Percentiles rank a stretch among this genome's conserved stretches.
Conservation (phyloP, 2,888 invertebrate genomes). For the Hirtodrosophila alboralis region DNA sequence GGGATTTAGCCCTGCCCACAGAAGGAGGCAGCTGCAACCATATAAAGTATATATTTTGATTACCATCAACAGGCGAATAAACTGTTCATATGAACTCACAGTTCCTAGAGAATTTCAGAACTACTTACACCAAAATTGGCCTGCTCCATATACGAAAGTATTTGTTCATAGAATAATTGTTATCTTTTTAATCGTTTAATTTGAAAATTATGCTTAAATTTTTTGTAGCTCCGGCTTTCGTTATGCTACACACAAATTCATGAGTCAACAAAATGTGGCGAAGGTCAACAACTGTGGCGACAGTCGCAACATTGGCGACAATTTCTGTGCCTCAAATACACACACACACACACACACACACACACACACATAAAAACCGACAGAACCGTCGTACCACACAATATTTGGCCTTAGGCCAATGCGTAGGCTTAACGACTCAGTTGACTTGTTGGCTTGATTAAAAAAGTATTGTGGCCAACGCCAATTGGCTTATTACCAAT, state of each 20-base stretch:
- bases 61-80: too few relatives aligned
- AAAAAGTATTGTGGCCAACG: slow-evolving; percentile 70
- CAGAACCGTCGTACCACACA: slow-evolving; percentile 59
- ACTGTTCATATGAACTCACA: too few relatives aligned
- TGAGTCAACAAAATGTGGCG: slow-evolving; percentile 64
- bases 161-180: too few relatives aligned
- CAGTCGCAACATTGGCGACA: slow-evolving; percentile 54
- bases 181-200: slow-evolving; percentile 19
- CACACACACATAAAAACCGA: slow-evolving; percentile 21
- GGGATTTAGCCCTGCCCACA: too few relatives aligned
- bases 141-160: too few relatives aligned
- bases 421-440: slow-evolving; percentile 64
- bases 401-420: slow-evolving; percentile 70
- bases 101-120: too few relatives aligned
- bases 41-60: too few relatives aligned
- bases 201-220: slow-evolving; percentile 15
- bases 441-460: slow-evolving; percentile 70
- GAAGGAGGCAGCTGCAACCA: too few relatives aligned
- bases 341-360: slow-evolving; percentile 24
- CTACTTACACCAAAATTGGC: too few relatives aligned
- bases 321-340: slow-evolving; percentile 36
- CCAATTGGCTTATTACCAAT: slow-evolving; percentile 78
- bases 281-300: slow-evolving; percentile 74
- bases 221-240: slow-evolving; percentile 45
- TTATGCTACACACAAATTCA: slow-evolving; percentile 42